Conservation (phyloP, 2,797 vertebrate species). For the Platyrinchus mystaceus region DNA sequence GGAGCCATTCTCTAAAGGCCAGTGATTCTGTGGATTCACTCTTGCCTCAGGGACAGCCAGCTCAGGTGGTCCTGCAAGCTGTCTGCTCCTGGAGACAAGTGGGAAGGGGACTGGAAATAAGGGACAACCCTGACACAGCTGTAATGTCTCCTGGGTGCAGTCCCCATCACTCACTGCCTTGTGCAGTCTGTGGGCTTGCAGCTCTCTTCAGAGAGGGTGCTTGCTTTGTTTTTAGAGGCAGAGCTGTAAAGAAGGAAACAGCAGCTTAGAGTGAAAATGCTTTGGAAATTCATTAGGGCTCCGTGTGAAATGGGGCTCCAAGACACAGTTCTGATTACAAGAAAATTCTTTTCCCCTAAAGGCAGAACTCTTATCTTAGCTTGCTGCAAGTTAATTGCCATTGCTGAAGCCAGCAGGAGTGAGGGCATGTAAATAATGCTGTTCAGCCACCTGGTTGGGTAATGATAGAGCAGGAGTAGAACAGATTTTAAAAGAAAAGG, state of each 20-base stretch:
- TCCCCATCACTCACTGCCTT: not conserved
- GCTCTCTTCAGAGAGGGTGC: not conserved
- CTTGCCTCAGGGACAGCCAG: not conserved
- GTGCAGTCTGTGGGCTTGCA: too few relatives aligned
- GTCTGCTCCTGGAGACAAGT: not conserved
- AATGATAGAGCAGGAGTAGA: not conserved
- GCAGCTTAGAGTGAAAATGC: not conserved
- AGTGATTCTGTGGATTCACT: rapidly evolving
- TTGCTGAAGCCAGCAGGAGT: not conserved
- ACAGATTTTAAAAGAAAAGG: not conserved
- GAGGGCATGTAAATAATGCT: not conserved
- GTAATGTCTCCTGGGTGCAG: not conserved
- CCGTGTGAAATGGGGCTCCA: not conserved
- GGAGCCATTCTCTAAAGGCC: not conserved
- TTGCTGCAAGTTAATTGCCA: not conserved
- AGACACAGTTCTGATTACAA: not conserved
- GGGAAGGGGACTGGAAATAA: not conserved
- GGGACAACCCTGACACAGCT: not conserved
- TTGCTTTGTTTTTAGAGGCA: not conserved
- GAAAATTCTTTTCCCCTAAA: not conserved
- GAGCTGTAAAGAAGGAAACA: not conserved
- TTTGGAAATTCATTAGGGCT: not conserved
- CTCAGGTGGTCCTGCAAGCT: rapidly evolving
- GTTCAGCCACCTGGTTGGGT: not conserved
- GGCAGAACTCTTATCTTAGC: not conserved